Conservation (phyloP, 2,888 invertebrate genomes). For the Cyrtodaria siliqua region DNA sequence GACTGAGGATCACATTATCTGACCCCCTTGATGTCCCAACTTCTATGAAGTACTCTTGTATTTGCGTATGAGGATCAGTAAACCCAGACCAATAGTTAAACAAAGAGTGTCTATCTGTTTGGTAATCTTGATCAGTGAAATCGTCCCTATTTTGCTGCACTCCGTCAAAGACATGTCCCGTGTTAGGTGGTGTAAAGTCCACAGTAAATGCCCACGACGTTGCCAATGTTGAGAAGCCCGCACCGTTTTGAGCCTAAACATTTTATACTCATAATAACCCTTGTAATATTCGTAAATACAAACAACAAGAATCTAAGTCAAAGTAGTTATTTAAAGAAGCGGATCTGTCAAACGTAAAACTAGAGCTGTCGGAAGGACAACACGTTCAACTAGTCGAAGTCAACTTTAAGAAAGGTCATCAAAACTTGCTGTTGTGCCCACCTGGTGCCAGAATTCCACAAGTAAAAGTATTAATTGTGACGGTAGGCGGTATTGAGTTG, state of each 20-base stretch:
- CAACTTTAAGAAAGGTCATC: too few species aligned
- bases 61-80: constrained; percentile 58
- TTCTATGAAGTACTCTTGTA: constrained; percentile 51
- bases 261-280: too few species aligned
- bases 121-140: constrained; percentile 50
- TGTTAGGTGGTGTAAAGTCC: constrained; percentile 54
- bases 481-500: too few species aligned
- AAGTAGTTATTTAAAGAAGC: too few species aligned
- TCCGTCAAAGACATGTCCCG: constrained; percentile 62
- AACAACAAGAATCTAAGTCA: too few species aligned
- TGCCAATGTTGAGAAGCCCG: constrained; percentile 48
- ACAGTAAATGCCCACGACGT: constrained; percentile 63
- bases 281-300: too few species aligned
- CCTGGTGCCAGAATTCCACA: too few species aligned
- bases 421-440: too few species aligned
- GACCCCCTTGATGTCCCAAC: constrained; percentile 58
- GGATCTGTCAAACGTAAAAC: too few species aligned
- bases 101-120: constrained; percentile 26
- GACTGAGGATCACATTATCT: constrained; percentile 41
- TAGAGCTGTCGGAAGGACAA: too few species aligned
- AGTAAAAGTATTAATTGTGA: too few species aligned
- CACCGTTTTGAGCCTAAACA: constrained; percentile 55
- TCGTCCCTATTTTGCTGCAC: not conserved
- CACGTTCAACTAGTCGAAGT: too few species aligned
- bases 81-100: constrained; percentile 63